Percentiles rank a stretch among this genome's conserved stretches.
Conservation (phyloP, 2,888 invertebrate genomes). For the Hetaerina titia region DNA sequence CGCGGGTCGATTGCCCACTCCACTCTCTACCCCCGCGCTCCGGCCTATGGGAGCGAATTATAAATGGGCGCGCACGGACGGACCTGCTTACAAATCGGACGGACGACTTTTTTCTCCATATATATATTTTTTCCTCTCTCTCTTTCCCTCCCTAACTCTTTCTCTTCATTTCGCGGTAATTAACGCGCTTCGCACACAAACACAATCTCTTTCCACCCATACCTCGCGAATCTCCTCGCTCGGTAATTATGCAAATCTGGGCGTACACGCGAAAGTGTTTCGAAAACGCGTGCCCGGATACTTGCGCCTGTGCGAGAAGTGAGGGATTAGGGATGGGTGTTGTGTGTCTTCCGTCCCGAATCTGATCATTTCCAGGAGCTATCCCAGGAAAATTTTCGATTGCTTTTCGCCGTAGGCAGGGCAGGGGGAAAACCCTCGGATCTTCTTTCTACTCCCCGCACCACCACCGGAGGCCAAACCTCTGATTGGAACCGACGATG, state of each 20-base stretch:
- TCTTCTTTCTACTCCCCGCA: neutral
- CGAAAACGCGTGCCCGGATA: too few relatives aligned
- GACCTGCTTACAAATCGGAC: conserved; percentile 16
- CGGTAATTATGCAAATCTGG: conserved; percentile 24
- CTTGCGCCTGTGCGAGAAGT: neutral
- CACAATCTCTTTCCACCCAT: neutral
- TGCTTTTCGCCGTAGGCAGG: neutral
- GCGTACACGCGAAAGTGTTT: neutral
- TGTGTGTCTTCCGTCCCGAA: neutral
- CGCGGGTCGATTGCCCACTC: neutral
- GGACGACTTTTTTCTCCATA: neutral
- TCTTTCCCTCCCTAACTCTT: neutral
- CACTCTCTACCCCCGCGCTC: neutral
- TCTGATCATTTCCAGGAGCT: neutral
- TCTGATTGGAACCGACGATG: neutral
- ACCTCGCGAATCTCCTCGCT: neutral
- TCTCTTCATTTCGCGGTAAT: neutral
- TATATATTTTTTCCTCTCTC: neutral
- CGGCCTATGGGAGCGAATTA: neutral
- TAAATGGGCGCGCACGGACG: conserved; percentile 9
- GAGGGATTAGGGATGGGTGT: neutral
- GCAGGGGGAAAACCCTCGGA: neutral
- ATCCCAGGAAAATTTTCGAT: neutral
- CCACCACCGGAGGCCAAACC: neutral
- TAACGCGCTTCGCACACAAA: neutral